Conservation (phyloP, 2,888 invertebrate species). For the Coronaproctus castanopsis region DNA sequence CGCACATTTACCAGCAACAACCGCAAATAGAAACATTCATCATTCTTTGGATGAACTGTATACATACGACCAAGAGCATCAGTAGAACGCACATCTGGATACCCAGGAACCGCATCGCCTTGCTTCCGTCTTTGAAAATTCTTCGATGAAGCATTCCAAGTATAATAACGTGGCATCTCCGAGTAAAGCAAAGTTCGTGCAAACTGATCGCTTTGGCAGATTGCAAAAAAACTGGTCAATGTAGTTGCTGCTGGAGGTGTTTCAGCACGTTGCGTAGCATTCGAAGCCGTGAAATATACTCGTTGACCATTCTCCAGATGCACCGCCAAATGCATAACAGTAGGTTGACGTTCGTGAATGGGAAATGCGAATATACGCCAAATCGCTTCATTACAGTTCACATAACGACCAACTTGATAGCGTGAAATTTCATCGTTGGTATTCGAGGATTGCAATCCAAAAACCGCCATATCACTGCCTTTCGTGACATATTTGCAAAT, state of each 20-base stretch:
- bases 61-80: constrained; percentile 5
- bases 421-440: constrained; percentile 19
- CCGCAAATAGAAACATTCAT: constrained; percentile 16
- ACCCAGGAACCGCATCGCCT: constrained; percentile 4
- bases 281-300: constrained; percentile 5
- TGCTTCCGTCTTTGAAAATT: neutral
- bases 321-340: constrained; percentile 10
- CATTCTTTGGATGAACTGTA: constrained; percentile 11
- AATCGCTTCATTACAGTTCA: constrained; percentile 7
- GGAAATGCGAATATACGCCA: constrained; percentile 11
- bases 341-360: constrained; percentile 10
- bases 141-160: neutral
- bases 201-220: constrained; percentile 8
- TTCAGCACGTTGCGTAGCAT: neutral
- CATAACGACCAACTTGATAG: constrained; percentile 18
- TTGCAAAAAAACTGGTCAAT: constrained; percentile 4
- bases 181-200: constrained; percentile 7
- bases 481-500: constrained; percentile 28
- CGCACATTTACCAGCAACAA: constrained; percentile 16
- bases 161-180: constrained; percentile 8
- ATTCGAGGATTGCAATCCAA: constrained; percentile 14
- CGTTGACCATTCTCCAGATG: constrained; percentile 12
- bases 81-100: neutral
- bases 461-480: constrained; percentile 23
- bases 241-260: constrained; percentile 7